Evolutionary conservation across 2,113 vertebrate genomes (phyloP).

Genomic region (Semnornis frantzii): DNA sequence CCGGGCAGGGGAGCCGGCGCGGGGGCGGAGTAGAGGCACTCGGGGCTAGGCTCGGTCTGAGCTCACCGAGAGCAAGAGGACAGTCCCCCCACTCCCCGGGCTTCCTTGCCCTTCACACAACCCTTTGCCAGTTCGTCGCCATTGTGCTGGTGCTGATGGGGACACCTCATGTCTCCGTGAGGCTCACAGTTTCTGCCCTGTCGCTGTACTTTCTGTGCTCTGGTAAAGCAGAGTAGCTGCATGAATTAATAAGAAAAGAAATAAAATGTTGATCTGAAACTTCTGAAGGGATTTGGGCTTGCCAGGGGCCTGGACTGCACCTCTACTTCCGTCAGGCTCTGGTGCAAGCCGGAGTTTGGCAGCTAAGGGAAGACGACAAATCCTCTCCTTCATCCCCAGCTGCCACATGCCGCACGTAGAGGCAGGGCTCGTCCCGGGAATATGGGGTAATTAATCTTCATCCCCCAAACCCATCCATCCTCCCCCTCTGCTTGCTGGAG

Average conservation of each 20-base stretch:
- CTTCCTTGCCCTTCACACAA: background rate
- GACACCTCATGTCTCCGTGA: accelerated
- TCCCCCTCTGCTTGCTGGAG: background rate
- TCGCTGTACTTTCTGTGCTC: background rate
- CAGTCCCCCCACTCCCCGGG: too few species aligned
- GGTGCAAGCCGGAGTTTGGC: background rate
- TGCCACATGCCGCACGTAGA: accelerated
- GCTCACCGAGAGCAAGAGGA: too few species aligned
- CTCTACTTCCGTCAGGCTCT: accelerated
- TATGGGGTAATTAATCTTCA: background rate
- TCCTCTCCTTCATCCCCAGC: background rate
- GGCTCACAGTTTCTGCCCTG: accelerated
- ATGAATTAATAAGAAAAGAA: background rate
- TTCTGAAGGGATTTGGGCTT: background rate
- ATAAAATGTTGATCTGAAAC: background rate
- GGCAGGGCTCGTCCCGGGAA: background rate
- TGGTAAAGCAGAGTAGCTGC: background rate
- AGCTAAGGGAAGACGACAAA: background rate
- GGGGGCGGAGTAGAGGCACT: background rate
- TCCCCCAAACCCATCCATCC: background rate
- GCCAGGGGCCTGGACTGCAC: accelerated
- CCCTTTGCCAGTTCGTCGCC: too few species aligned
- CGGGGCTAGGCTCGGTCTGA: background rate
- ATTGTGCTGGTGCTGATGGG: background rate
- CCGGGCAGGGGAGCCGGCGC: background rate